Evolutionary conservation across 1,140 invertebrate species (phyloP), one percentile per base, ranked within the genome.

Genomic region (Bombus waltoni): DNA sequence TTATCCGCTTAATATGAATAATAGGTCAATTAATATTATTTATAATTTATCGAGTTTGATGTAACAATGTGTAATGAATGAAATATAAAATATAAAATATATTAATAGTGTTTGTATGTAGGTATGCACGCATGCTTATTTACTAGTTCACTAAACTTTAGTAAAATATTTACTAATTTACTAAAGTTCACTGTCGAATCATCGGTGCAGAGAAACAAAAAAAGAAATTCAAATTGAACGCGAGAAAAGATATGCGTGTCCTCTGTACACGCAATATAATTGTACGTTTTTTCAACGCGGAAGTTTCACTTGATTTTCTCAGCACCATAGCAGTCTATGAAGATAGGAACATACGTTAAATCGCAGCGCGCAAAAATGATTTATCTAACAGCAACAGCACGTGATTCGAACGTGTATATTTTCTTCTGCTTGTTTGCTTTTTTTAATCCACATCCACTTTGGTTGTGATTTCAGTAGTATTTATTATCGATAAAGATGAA

Each of bases 401-500:
- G 88, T 82, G 88, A 83, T 82, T 42, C 42, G 59, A 38, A 47
- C 76, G 65, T 85, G 57, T 65, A 32, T n/a, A 65, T 65, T 59
- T 40, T 53, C 18, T 65, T 44, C 15, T 65, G 40, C 42, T 71
- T 70, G 47, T 68, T 38, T 3, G 3, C 15, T 62, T 57, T n/a
- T 57, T 62, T 53, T 72, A 22, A 3, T 32, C 53, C 25, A 35
- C 62, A 74, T 82, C 10, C 47, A 68, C 59, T 47, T 28, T 65
- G 42, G 25, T 84, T 65, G 65, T 53, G 70, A 81, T 87, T 40
- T 40, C 38, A 74, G 32, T 38, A 65, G 4, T 15, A 66, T 74
- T 88, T 88, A 40, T 71, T 62, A 59, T 70, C 53, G 85, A 87
- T 86, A 73, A 57, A 80, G 57, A 18, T 32, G 86, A 90, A 90